Base-by-base conservation (phyloP, 2,888 invertebrate species). In the Parnassius orleans region DNA sequence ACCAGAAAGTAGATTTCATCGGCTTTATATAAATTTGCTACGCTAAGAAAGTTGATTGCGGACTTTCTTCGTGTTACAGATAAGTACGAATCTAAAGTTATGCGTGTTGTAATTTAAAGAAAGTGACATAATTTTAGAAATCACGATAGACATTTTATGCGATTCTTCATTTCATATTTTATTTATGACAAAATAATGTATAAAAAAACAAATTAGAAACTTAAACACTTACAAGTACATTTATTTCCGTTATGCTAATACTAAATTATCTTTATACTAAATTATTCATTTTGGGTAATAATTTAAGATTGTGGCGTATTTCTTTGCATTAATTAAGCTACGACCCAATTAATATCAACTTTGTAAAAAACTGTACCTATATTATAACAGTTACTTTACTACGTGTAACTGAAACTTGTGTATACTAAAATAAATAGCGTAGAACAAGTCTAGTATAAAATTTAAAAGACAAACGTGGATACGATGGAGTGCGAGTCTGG, bases 1-100 rank as follows among this genome's bases (percentile, higher is more conserved):
- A 33, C 33, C 55, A 59, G 58, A 55, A 63, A 63, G 63, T 63
- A 53, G 50, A 60, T 14, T 57, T 12, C 11, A 60, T 53, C 56
- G 51, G 41, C 42, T 57, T 43, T 60, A 60, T 60, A 33, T 58
- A 57, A 57, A 55, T 58, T 58, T 54, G 64, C 58, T 33, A 52
- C 64, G 55, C 61, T 50, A 58, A 54, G 58, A 52, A 64, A 61
- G 60, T 57, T 57, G 60, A 61, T 60, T 63, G 55, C 58, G 14
- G 46, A 51, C 63, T 63, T 58, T 63, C 63, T 63, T 63, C 55
- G 9, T 48, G 48, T n/a, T 48, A 54, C 24, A 43, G 57, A 53
- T 57, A 62, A 51, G 44, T 56, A 55, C 41, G 43, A 59, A 33
- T 63, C 12, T 43, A 55, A 59, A 46, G 41, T 15, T 50, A 51